These are phyloP conservation scores for Rhinoderma darwinii DNA, from an alignment of 2,113 vertebrate species.

Conservation along the genomic window DNA sequence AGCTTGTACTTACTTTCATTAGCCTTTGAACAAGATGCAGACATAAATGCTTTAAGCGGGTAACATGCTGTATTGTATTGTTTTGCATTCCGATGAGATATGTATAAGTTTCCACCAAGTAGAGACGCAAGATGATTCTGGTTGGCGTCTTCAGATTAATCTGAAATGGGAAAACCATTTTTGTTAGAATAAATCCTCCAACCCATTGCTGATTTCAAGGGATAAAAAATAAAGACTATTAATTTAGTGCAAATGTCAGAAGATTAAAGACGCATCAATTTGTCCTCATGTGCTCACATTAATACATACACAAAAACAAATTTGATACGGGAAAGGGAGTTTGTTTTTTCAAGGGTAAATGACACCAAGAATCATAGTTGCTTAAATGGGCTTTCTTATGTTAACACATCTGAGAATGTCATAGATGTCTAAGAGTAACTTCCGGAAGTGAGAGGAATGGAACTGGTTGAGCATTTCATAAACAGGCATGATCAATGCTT, in stretches of 20 bases:
- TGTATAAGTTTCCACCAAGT: not conserved
- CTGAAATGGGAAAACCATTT: not conserved
- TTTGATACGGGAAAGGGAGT: not conserved
- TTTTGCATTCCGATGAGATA: conserved; percentile 1
- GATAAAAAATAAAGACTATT: not conserved
- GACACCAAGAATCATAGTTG: not conserved
- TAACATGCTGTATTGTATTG: conserved; percentile 42
- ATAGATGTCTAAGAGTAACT: too few relatives aligned
- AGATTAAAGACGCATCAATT: not conserved
- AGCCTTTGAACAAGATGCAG: conserved; percentile 29
- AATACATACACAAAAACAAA: not conserved
- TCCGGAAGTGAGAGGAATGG: too few relatives aligned
- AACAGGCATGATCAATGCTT: too few relatives aligned
- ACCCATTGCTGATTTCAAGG: not conserved
- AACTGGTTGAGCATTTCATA: too few relatives aligned
- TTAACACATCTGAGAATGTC: too few relatives aligned
- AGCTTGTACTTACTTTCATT: conserved; percentile 54
- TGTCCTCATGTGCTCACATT: not conserved
- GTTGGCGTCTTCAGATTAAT: not conserved
- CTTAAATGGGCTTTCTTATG: not conserved
- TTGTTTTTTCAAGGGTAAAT: not conserved
- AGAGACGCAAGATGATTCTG: not conserved
- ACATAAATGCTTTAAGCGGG: conserved; percentile 21
- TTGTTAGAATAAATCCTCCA: not conserved
- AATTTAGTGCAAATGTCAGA: not conserved